Evolutionary conservation across 2,113 vertebrate genomes (phyloP).

Genomic region (Chitala chitala): DNA sequence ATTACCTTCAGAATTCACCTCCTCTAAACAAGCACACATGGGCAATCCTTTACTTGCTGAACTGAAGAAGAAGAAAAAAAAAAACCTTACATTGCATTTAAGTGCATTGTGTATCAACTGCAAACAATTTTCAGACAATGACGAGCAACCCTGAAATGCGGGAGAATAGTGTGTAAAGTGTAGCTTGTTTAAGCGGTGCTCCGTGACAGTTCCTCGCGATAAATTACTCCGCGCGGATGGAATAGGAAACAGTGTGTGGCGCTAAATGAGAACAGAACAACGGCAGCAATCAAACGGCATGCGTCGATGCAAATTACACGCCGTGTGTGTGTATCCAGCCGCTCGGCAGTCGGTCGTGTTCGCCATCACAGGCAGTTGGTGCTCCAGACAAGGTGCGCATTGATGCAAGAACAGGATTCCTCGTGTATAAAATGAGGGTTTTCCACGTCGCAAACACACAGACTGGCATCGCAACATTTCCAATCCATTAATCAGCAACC

Average conservation of each 20-base stretch:
- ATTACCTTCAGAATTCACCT: neutral
- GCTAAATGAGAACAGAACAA: neutral
- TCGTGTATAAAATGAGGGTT: conserved; percentile 6
- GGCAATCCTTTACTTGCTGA: no score
- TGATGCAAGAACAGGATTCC: neutral
- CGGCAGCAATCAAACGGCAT: conserved; percentile 18
- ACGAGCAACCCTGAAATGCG: neutral
- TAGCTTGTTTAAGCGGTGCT: neutral
- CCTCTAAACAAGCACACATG: neutral
- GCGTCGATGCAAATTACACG: conserved; percentile 6
- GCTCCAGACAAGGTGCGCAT: neutral
- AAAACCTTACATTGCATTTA: no score
- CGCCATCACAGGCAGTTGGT: conserved; percentile 14
- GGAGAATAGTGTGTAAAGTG: neutral
- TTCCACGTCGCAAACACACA: conserved; percentile 13
- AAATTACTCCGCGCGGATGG: neutral
- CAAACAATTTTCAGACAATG: conserved; percentile 18
- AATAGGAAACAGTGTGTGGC: conserved; percentile 8
- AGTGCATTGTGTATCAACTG: neutral
- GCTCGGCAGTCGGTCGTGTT: conserved; percentile 18
- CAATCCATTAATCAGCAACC: conserved; percentile 9
- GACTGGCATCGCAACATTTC: neutral
- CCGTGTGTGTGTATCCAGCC: conserved; percentile 9
- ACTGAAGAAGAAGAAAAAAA: no score
- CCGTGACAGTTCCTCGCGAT: conserved; percentile 14